These are phyloP conservation scores for Pteropus rufus DNA, from an alignment of 2,797 vertebrate species.

Conservation along the genomic window DNA sequence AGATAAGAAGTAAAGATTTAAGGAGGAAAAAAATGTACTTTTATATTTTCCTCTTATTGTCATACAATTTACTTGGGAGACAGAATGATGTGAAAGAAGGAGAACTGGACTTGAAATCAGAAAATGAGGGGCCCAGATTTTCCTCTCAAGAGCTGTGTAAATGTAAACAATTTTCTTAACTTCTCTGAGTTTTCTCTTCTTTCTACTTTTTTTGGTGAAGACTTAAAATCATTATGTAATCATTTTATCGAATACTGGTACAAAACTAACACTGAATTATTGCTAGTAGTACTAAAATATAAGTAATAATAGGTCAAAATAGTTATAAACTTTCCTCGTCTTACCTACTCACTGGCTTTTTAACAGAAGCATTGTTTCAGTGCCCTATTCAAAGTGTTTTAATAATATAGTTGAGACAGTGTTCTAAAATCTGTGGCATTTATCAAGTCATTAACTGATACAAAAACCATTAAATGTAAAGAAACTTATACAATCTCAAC, in stretches of 20 bases:
- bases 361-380: background rate
- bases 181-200: constrained; percentile 43
- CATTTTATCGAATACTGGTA: background rate
- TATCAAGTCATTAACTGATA: background rate
- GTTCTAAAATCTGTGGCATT: background rate
- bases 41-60: background rate
- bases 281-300: background rate
- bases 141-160: background rate
- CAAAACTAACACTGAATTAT: background rate
- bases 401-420: background rate
- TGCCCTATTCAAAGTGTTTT: background rate
- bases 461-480: background rate
- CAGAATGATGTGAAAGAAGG: background rate
- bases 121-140: background rate
- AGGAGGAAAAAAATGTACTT: background rate
- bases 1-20: background rate
- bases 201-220: background rate
- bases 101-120: background rate
- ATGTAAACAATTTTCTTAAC: background rate
- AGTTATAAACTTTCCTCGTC: background rate
- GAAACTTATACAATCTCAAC: background rate
- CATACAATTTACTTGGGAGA: background rate
- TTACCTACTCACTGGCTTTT: background rate
- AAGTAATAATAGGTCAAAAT: background rate
- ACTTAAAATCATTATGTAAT: background rate